phyloP scores from a whole-genome alignment of 2,113 vertebrate genomes.

The Balaeniceps rex region DNA sequence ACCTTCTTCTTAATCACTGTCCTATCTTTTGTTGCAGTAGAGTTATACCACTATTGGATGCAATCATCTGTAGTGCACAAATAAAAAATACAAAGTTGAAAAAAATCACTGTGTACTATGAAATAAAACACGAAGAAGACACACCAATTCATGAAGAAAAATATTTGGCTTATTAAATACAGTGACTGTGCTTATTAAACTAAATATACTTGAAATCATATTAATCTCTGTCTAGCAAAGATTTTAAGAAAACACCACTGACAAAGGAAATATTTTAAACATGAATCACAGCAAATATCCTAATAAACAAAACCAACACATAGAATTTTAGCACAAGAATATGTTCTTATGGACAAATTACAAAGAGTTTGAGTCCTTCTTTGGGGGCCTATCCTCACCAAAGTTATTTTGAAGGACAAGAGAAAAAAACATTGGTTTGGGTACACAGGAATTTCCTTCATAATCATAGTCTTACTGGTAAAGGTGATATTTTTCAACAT shows the following conservation, averaged over 20 bases:
- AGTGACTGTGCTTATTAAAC: background rate
- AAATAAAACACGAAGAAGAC: background rate
- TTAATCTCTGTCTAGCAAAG: background rate
- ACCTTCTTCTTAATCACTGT: background rate
- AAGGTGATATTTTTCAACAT: background rate
- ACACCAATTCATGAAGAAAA: background rate
- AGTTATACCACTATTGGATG: background rate
- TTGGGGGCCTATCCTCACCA: accelerated
- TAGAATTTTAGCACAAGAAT: background rate
- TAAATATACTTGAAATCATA: background rate
- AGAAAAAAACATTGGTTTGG: accelerated
- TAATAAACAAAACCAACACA: background rate
- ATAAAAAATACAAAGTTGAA: background rate
- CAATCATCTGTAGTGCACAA: background rate
- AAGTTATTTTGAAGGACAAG: background rate
- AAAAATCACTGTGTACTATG: background rate
- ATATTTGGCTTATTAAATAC: background rate
- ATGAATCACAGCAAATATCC: background rate
- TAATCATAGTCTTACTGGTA: background rate
- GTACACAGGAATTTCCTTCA: background rate
- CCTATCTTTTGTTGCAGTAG: background rate
- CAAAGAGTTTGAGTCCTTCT: background rate
- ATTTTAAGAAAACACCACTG: background rate
- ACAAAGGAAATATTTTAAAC: background rate
- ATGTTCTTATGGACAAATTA: accelerated